These are phyloP conservation scores for Tylochromis polylepis DNA, from an alignment of 2,113 vertebrate genomes.

Conservation along the genomic window DNA sequence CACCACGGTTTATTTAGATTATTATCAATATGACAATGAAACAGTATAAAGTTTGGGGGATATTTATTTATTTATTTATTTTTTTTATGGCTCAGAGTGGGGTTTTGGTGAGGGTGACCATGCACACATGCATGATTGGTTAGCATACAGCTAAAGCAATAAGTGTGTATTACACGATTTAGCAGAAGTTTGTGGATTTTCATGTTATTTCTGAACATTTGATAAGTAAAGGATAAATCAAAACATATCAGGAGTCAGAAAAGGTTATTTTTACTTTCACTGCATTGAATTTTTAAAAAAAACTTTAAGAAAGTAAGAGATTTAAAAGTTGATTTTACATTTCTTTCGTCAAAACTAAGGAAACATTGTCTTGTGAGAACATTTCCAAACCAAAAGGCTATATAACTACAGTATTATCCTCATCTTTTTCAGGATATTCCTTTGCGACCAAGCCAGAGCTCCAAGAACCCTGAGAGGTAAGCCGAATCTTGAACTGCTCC, in stretches of 20 bases:
- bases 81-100: background rate
- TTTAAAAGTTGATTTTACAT: background rate
- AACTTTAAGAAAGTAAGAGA: background rate
- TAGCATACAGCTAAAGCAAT: background rate
- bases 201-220: background rate
- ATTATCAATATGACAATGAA: background rate
- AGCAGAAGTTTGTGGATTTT: background rate
- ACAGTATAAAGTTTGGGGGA: background rate
- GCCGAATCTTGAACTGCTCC: background rate
- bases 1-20: fast-evolving
- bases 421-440: constrained; percentile 80
- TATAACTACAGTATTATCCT: background rate
- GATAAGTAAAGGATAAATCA: background rate
- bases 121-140: background rate
- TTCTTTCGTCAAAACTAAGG: background rate
- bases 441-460: constrained; percentile 68
- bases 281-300: background rate
- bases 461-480: constrained; percentile 82
- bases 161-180: background rate
- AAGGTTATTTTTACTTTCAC: background rate
- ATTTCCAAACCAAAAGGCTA: background rate
- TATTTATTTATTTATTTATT: background rate
- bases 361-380: background rate
- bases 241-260: background rate
- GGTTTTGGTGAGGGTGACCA: background rate